A percentile compares a stretch with the other conserved stretches of the same genome.
Evolutionary conservation across 2,797 vertebrate species (phyloP).

Genomic region (Decapterus maruadsi): DNA sequence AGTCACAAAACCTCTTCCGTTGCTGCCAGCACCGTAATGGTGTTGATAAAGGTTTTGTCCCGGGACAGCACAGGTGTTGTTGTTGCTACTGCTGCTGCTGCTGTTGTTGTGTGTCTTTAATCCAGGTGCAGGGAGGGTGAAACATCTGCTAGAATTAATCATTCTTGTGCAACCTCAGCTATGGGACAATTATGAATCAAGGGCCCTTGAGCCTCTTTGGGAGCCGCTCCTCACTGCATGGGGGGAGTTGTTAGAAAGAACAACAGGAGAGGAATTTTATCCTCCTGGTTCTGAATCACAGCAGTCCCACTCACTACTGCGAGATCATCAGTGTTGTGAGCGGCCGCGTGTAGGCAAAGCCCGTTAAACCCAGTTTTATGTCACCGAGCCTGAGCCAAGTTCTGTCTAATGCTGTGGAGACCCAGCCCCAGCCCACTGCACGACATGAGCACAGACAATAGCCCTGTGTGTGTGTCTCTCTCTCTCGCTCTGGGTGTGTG

Average conservation of each 20-base stretch:
- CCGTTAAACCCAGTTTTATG: constrained; percentile 50
- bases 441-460: constrained; percentile 69
- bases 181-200: not conserved
- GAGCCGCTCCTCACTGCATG: not conserved
- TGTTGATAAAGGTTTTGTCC: constrained; percentile 3
- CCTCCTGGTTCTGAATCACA: not conserved
- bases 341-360: constrained; percentile 53
- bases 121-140: not conserved
- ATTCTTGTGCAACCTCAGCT: not conserved
- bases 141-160: not conserved
- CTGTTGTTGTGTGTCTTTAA: not conserved
- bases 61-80: too few species aligned
- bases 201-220: not conserved
- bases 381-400: constrained; percentile 48
- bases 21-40: not conserved
- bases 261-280: too few species aligned
- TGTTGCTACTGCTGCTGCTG: too few species aligned
- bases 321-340: constrained; percentile 13
- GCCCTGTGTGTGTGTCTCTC: constrained; percentile 37
- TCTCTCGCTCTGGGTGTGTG: constrained; percentile 3
- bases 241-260: too few species aligned
- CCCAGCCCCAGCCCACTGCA: constrained; percentile 50
- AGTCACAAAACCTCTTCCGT: constrained; percentile 26
- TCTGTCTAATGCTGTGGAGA: constrained; percentile 27
- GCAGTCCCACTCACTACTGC: not conserved